A percentile compares a stretch with the other conserved stretches of the same genome.
Conservation (phyloP, 1,140 invertebrate genomes). For the Lanistes nyassanus region DNA sequence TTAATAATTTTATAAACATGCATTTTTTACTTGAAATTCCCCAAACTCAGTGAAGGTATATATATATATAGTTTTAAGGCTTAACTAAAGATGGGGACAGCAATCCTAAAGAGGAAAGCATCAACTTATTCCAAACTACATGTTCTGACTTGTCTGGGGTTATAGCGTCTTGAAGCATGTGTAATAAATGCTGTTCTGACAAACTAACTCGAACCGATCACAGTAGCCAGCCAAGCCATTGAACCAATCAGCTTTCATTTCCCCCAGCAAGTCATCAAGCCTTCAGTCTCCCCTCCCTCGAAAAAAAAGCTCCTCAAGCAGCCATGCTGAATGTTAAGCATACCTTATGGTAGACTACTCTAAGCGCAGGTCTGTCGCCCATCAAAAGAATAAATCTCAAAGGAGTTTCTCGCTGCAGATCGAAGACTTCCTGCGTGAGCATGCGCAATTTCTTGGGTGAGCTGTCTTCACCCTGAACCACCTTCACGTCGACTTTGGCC, state of each 20-base stretch:
- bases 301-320: not conserved
- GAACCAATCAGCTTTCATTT: not conserved
- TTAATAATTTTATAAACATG: no score
- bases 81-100: no score
- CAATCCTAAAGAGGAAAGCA: no score
- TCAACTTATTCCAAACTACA: no score
- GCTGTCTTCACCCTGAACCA: not conserved
- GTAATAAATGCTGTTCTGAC: not conserved
- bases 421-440: slow-evolving; percentile 22
- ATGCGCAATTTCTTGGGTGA: not conserved
- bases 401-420: slow-evolving; percentile 19
- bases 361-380: not conserved
- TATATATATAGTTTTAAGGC: no score
- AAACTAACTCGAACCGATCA: not conserved
- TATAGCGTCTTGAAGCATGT: no score
- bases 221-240: not conserved
- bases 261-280: not conserved
- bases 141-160: no score
- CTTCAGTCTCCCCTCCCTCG: not conserved
- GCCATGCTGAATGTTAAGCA: not conserved
- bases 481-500: slow-evolving; percentile 21
- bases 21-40: no score
- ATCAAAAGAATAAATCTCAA: slow-evolving; percentile 26
- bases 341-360: slow-evolving; percentile 32
- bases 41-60: no score